Evolutionary conservation across 2,888 invertebrate genomes (phyloP).

Genomic region (Dermolepida albohirtum): DNA sequence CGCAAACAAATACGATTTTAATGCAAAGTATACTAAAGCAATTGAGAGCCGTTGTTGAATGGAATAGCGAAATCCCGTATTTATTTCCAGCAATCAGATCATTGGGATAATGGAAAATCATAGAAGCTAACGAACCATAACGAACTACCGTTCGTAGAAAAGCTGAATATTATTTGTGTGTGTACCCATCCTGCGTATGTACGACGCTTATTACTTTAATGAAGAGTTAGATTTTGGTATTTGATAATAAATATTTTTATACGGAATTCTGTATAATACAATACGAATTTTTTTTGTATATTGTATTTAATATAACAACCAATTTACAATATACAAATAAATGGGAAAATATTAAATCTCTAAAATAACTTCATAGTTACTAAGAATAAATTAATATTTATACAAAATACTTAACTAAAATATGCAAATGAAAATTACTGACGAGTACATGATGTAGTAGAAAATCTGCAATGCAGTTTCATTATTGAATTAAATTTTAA

Average conservation of each 20-base stretch:
- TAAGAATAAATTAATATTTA: background rate
- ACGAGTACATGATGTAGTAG: background rate
- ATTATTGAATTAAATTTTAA: conserved; percentile 37
- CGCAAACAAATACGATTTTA: conserved; percentile 31
- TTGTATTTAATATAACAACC: no score
- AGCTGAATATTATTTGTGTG: no score
- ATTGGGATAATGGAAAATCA: conserved; percentile 34
- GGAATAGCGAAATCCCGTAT: conserved; percentile 19
- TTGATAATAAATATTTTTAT: no score
- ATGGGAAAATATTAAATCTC: no score
- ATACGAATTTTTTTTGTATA: no score
- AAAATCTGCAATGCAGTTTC: conserved; percentile 35
- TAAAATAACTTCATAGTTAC: no score
- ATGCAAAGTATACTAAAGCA: conserved; percentile 26
- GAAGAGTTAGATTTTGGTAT: no score
- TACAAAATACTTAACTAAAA: conserved; percentile 26
- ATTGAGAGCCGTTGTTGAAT: conserved; percentile 8
- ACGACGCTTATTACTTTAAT: no score
- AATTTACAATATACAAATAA: no score
- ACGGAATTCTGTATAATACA: no score
- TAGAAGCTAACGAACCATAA: conserved; percentile 32
- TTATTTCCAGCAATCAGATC: conserved; percentile 28
- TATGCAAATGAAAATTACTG: conserved; percentile 35
- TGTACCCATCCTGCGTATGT: no score
- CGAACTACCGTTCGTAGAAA: conserved; percentile 10